Evolutionary conservation across 2,797 vertebrate genomes (phyloP).

Genomic region (Spinibarbus caldwelli): DNA sequence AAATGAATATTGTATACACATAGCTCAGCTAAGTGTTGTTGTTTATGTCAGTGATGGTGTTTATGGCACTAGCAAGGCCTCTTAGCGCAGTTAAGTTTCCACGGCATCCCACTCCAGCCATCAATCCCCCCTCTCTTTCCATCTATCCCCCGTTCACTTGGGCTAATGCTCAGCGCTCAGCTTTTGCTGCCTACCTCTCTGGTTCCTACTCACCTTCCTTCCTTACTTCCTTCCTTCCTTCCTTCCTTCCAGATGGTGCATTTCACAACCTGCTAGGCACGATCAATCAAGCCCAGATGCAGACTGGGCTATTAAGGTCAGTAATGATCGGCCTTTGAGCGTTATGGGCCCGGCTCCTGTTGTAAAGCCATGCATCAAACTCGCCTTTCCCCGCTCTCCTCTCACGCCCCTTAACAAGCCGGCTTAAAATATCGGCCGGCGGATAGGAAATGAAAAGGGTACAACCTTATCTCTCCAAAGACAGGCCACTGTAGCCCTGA

Average conservation of each 20-base stretch:
- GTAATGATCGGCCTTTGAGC: slow-evolving; percentile 81
- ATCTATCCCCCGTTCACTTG: slow-evolving; percentile 55
- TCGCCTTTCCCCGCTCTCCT: slow-evolving; percentile 77
- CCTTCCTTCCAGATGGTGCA: slow-evolving; percentile 84
- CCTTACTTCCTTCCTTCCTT: slow-evolving; percentile 63
- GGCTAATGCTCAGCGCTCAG: slow-evolving; percentile 75
- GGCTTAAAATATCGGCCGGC: slow-evolving; percentile 91
- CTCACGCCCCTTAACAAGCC: slow-evolving; percentile 80
- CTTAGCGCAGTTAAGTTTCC: slow-evolving; percentile 83
- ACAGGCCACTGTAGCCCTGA: slow-evolving; percentile 89
- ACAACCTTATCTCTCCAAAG: slow-evolving; percentile 95
- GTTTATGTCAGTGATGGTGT: slow-evolving; percentile 83
- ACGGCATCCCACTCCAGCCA: slow-evolving; percentile 78
- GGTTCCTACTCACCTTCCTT: slow-evolving; percentile 49
- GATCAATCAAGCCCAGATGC: slow-evolving; percentile 82
- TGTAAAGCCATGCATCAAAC: slow-evolving; percentile 78
- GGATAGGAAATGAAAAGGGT: slow-evolving; percentile 95
- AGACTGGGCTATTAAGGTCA: slow-evolving; percentile 80
- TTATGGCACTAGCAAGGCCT: slow-evolving; percentile 82
- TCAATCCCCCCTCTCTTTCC: slow-evolving; percentile 72
- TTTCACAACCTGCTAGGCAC: slow-evolving; percentile 86
- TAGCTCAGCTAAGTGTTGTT: slow-evolving; percentile 81
- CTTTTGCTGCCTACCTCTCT: slow-evolving; percentile 77
- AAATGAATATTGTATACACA: slow-evolving; percentile 82
- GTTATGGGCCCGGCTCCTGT: slow-evolving; percentile 76